Evolutionary conservation across 2,113 vertebrate species (phyloP).

Genomic region (Callipepla californica): DNA sequence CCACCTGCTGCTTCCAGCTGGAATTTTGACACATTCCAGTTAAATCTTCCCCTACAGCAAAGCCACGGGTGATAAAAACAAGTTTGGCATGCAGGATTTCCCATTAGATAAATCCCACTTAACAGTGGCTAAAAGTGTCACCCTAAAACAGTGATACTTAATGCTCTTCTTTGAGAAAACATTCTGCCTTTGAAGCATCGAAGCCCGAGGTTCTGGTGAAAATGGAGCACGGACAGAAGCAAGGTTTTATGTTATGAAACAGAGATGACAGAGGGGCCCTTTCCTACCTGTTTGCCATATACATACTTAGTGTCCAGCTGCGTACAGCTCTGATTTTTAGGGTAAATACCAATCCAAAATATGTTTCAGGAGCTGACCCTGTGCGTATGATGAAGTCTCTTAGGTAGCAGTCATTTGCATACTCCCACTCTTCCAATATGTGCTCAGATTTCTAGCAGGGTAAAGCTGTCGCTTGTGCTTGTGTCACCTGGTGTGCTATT

Average conservation of each 20-base stretch:
- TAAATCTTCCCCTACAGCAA: not conserved
- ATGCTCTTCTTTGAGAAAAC: not conserved
- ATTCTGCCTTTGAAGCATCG: not conserved
- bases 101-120: not conserved
- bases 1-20: rapidly evolving
- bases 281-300: not conserved
- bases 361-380: not conserved
- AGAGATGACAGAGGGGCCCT: not conserved
- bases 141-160: rapidly evolving
- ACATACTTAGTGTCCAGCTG: not conserved
- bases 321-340: not conserved
- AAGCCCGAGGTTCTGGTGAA: not conserved
- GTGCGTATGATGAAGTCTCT: not conserved
- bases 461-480: not conserved
- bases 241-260: not conserved
- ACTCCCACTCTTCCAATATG: not conserved
- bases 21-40: not conserved
- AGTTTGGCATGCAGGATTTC: not conserved
- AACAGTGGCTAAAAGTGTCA: not conserved
- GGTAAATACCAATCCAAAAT: not conserved
- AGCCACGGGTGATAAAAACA: not conserved
- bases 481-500: not conserved
- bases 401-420: not conserved
- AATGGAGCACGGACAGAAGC: not conserved
- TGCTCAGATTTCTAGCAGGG: not conserved